Evolutionary conservation across 2,113 vertebrate genomes (phyloP), one percentile per base, ranked within the genome.

Genomic region (Callochromis pleurospilus): DNA sequence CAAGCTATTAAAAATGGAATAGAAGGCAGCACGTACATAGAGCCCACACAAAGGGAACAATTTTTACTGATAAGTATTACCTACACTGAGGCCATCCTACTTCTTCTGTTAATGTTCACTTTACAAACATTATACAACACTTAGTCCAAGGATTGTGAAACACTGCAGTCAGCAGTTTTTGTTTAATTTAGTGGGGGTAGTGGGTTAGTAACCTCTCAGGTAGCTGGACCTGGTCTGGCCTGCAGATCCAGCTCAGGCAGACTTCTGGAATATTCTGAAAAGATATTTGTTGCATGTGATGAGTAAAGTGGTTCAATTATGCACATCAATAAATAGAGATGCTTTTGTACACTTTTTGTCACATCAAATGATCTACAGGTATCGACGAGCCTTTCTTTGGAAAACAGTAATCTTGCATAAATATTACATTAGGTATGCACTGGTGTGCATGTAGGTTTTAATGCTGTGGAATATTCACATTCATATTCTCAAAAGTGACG

Each of bases 71-170:
- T 47, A 49, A 36, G 3, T 70, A 19, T 68, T 17, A 33, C 36
- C 6, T 17, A 75, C 17, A 38, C 4, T 14, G 38, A 60, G 26
- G 36, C 36, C 11, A n/a, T 54, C 9, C 17, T n/a, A 62, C 29
- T n/a, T 42, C 13, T 77, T 80, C 73, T 86, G 90, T 87, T 87
- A 91, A 92, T 92, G 75, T 90, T 92, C 79, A 92, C 47, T 51
- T 10, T 33, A 29, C 14, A 12, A 60, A 62, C 2, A 6, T 88
- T 85, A 31, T 19, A 15, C 31, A 91, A 83, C 62, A 29, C 21
- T 51, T 38, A 6, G 79, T 83, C 40, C 2, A 11, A 70, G 82
- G 54, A 14, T 17, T 81, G 15, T 51, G 11, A 83, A 82, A 73
- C 56, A 60, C 85, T 56, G 68, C 14, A 54, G 79, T 92, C 92